phyloP scores from a whole-genome alignment of 2,888 invertebrate genomes.

The Sycophila texana region DNA sequence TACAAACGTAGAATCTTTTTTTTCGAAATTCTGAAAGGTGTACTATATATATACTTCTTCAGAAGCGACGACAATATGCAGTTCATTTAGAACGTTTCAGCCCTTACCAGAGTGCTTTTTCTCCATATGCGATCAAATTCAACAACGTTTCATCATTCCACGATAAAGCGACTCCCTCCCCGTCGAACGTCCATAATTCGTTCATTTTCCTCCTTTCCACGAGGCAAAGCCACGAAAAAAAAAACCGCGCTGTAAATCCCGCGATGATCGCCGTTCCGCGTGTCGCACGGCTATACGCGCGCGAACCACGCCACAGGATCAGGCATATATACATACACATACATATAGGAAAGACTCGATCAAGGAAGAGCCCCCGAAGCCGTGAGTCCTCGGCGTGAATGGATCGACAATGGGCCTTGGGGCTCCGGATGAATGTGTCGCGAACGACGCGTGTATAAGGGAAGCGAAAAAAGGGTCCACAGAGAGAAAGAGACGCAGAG shows the following conservation, averaged over 20 bases:
- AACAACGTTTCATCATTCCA: too few relatives aligned
- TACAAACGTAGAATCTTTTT: too few relatives aligned
- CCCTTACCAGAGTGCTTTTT: too few relatives aligned
- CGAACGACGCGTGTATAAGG: neutral
- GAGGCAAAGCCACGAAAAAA: neutral
- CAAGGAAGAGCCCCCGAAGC: neutral
- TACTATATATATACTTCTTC: too few relatives aligned
- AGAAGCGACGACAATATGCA: too few relatives aligned
- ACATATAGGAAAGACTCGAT: neutral
- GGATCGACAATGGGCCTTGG: neutral
- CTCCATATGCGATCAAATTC: too few relatives aligned
- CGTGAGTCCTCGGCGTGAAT: conserved; percentile 17
- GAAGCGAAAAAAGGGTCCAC: conserved; percentile 30
- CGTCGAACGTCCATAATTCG: neutral
- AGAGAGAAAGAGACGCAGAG: neutral
- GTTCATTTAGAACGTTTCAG: too few relatives aligned
- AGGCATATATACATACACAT: neutral
- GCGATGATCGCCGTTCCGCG: conserved; percentile 13
- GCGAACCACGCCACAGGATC: neutral
- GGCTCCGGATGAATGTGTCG: conserved; percentile 9
- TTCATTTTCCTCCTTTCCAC: conserved; percentile 13
- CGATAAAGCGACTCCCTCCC: too few relatives aligned
- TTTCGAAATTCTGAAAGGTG: too few relatives aligned
- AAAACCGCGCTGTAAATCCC: conserved; percentile 5
- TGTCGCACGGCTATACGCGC: neutral